Percentiles rank a stretch among this genome's conserved stretches.
Conservation (phyloP, 1,140 invertebrate genomes). For the Pachyrhynchus sulphureomaculatus region DNA sequence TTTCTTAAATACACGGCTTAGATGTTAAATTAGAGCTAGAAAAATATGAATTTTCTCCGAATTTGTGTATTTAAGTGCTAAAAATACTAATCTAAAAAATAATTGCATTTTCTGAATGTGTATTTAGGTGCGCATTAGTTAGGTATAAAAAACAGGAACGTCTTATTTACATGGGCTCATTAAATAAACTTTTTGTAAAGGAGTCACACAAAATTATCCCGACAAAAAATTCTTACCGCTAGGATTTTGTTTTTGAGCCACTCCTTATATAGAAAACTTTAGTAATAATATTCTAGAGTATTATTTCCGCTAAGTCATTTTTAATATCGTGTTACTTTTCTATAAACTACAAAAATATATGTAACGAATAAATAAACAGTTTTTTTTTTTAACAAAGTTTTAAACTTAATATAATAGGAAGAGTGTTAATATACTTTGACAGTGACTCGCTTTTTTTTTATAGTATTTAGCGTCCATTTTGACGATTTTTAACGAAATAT, state of each 20-base stretch:
- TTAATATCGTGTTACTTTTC: constrained; percentile 11
- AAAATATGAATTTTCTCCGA: not conserved
- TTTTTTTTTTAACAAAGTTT: constrained; percentile 12
- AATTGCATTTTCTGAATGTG: constrained; percentile 36
- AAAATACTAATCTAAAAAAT: constrained; percentile 40
- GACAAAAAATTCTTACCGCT: no score
- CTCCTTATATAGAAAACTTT: no score
- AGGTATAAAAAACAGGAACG: constrained; percentile 48
- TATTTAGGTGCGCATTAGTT: constrained; percentile 36
- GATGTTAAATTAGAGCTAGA: not conserved
- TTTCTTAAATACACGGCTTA: not conserved
- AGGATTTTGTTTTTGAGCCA: no score
- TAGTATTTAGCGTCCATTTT: no score
- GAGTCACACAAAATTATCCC: not conserved
- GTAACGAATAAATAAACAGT: constrained; percentile 22
- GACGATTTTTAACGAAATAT: no score
- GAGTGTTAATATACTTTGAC: no score
- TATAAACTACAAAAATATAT: constrained; percentile 30
- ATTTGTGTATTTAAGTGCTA: constrained; percentile 28
- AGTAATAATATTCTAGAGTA: constrained; percentile 12
- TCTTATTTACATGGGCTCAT: constrained; percentile 39
- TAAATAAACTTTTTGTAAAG: constrained; percentile 7
- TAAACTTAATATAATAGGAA: no score
- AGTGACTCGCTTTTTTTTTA: no score
- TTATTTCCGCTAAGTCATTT: constrained; percentile 13